These are phyloP conservation scores for Rhagophthalmus giganteus DNA, from an alignment of 2,888 invertebrate species.

Conservation along the genomic window DNA sequence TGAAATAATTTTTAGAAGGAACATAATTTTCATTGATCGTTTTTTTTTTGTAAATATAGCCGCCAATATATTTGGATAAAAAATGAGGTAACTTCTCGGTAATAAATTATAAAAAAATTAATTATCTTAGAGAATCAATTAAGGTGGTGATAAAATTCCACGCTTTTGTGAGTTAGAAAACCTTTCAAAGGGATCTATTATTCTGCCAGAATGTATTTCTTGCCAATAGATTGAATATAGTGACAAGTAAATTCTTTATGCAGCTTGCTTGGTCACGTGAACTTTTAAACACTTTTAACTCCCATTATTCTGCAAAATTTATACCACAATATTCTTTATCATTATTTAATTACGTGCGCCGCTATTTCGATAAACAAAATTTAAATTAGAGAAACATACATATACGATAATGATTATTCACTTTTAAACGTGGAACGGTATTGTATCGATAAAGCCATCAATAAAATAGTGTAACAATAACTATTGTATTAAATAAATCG, in stretches of 20 bases:
- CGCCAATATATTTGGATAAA: conserved; percentile 18
- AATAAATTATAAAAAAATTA: conserved; percentile 39
- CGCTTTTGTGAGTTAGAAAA: conserved; percentile 26
- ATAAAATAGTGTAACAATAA: too few relatives aligned
- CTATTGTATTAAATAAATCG: too few relatives aligned
- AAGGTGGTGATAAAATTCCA: conserved; percentile 29
- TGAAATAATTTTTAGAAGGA: conserved; percentile 6
- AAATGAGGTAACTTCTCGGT: conserved; percentile 15
- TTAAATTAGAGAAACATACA: too few relatives aligned
- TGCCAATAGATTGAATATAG: conserved; percentile 32
- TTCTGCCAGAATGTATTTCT: conserved; percentile 32
- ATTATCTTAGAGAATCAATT: conserved; percentile 38
- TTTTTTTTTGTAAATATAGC: conserved; percentile 22
- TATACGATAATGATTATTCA: too few relatives aligned
- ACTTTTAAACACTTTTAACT: conserved; percentile 15
- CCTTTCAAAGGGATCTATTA: conserved; percentile 33
- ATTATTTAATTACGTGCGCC: too few relatives aligned
- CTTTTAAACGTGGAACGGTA: too few relatives aligned
- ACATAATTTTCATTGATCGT: conserved; percentile 3
- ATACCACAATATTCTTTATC: too few relatives aligned
- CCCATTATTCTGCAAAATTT: too few relatives aligned
- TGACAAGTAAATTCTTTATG: conserved; percentile 34
- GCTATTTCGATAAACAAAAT: too few relatives aligned
- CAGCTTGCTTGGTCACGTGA: conserved; percentile 21
- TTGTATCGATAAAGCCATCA: too few relatives aligned